Percentiles rank a stretch among this genome's conserved stretches.
Conservation (phyloP, 2,888 invertebrate species). For the Liposcelis brunnea region DNA sequence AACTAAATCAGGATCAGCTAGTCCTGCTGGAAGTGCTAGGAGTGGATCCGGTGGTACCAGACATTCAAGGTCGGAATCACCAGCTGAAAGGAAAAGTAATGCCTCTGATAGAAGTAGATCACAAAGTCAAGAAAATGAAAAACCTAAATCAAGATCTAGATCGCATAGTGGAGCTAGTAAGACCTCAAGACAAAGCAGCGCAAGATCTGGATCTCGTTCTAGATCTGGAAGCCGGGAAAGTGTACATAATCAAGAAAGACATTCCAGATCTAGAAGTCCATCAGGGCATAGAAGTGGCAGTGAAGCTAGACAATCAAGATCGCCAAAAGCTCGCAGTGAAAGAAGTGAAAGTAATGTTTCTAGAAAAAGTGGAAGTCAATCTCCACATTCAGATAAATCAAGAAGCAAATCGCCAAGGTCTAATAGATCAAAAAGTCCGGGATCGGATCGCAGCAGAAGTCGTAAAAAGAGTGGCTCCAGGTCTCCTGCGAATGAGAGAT, state of each 20-base stretch:
- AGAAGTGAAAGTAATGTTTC: slow-evolving; percentile 8
- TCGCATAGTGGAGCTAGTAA: slow-evolving; percentile 18
- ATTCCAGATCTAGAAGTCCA: too few relatives aligned
- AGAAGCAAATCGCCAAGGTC: slow-evolving; percentile 16
- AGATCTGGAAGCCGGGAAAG: slow-evolving; percentile 15
- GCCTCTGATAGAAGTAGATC: slow-evolving; percentile 25
- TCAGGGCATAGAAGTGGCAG: slow-evolving; percentile 12
- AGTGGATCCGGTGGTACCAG: slow-evolving; percentile 8
- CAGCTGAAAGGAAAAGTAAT: slow-evolving; percentile 22
- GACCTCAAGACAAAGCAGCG: slow-evolving; percentile 23
- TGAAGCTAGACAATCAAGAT: too few relatives aligned
- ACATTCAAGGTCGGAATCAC: slow-evolving; percentile 16
- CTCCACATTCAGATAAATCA: slow-evolving; percentile 11
- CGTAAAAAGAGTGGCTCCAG: slow-evolving; percentile 10
- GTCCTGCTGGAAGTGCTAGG: slow-evolving; percentile 18
- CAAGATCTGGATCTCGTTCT: slow-evolving; percentile 28
- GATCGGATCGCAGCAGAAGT: slow-evolving; percentile 12
- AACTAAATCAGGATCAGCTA: slow-evolving; percentile 21
- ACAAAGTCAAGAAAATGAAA: slow-evolving; percentile 26
- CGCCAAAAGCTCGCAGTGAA: slow-evolving; percentile 16
- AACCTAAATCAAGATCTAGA: slow-evolving; percentile 20
- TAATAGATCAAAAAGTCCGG: slow-evolving; percentile 12
- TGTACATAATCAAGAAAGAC: too few relatives aligned
- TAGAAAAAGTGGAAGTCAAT: slow-evolving; percentile 7
- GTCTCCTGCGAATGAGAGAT: slow-evolving; percentile 10